Base-by-base conservation (phyloP, 2,888 invertebrate species). In the Melinaea marsaeus region DNA sequence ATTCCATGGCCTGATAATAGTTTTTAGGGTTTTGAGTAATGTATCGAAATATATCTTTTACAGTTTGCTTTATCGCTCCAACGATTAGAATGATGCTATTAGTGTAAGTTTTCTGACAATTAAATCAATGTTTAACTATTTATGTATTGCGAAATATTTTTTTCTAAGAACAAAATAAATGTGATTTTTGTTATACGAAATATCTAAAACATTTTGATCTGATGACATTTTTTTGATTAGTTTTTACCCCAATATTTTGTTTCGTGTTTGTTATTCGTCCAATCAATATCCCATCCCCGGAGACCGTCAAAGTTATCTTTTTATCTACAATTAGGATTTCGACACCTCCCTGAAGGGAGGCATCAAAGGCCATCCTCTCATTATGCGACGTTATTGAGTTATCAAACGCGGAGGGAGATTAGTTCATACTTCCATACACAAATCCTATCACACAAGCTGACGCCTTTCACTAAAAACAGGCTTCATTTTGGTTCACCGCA, bases 381-480 rank as follows among this genome's bases (percentile, higher is more conserved):
- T 91, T 88, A 88, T 86, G 81, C 82, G 80, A 79, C 80, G 83
- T 88, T 89, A 90, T 91, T 91, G 90, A 90, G 88, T 91, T 91
- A 91, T 90, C 89, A 86, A 81, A 78, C 77, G 77, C 79, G 80
- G 80, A 84, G 89, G 87, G 86, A 86, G 90, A 89, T 90, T 88
- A 90, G 89, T 89, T 86, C 89, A 90, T 88, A 89, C 89, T 90
- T 88, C 88, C 88, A 90, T 88, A 87, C 83, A 83, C 86, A 86
- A 90, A 90, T 91, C 91, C 87, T 85, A 91, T 91, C 91, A 91
- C 79, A 88, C 91, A 90, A 86, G 85, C 90, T 90, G 91, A 91
- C 91, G 91, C 91, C 88, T 91, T 83, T 81, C 81, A 79, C 85
- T 82, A 80, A 83, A 85, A 87, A 88, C 88, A 85, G 85, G 83